Evolutionary conservation across 2,113 vertebrate species (phyloP).

Genomic region (Eurypyga helias): DNA sequence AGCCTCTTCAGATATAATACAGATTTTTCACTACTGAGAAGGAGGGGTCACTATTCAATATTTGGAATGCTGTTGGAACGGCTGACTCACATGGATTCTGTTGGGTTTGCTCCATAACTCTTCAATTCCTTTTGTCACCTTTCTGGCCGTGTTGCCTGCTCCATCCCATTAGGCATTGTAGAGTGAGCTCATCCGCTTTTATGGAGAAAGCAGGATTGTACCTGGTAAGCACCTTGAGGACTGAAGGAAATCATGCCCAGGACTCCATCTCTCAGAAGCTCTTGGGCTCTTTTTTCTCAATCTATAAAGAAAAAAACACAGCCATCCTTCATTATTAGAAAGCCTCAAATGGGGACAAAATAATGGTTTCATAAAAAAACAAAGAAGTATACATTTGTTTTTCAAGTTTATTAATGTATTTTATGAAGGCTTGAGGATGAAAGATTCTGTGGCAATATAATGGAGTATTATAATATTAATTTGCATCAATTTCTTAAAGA

Average conservation of each 20-base stretch:
- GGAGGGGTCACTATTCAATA: not conserved
- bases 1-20: not conserved
- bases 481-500: constrained; percentile 49
- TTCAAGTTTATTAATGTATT: not conserved
- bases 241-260: not conserved
- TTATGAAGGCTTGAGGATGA: not conserved
- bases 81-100: not conserved
- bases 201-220: not conserved
- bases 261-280: not conserved
- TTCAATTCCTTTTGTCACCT: not conserved
- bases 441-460: not conserved
- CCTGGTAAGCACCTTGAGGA: not conserved
- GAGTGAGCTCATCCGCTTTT: not conserved
- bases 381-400: not conserved
- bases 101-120: not conserved
- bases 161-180: not conserved
- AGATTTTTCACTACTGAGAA: not conserved
- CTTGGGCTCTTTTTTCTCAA: not conserved
- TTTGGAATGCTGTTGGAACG: not conserved
- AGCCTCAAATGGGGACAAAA: not conserved
- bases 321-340: not conserved
- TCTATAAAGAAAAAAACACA: not conserved
- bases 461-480: constrained; percentile 34
- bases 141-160: not conserved
- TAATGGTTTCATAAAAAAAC: not conserved